A percentile compares a stretch with the other conserved stretches of the same genome.
These are phyloP conservation scores for Galleria mellonella DNA, from an alignment of 1,140 invertebrate species.

Conservation along the genomic window DNA sequence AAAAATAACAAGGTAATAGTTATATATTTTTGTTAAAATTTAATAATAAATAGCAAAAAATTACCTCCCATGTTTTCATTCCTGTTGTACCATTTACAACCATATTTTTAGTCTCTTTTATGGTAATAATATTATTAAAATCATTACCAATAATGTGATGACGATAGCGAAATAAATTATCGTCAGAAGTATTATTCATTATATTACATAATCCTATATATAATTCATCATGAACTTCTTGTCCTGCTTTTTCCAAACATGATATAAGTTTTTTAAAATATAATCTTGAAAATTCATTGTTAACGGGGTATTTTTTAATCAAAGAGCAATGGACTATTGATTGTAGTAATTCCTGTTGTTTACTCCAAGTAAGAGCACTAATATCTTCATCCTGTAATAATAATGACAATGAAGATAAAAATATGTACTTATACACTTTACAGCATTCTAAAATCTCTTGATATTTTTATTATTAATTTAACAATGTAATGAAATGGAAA, in stretches of 20 bases:
- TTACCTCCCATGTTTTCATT: slow-evolving; percentile 62
- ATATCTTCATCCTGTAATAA: slow-evolving; percentile 21
- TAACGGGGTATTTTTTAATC: slow-evolving; percentile 44
- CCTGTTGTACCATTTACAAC: slow-evolving; percentile 63
- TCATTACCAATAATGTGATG: slow-evolving; percentile 44
- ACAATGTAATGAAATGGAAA: too few species aligned
- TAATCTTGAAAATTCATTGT: slow-evolving; percentile 31
- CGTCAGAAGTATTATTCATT: slow-evolving; percentile 24
- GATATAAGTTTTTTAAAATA: slow-evolving; percentile 55
- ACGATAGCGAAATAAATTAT: slow-evolving; percentile 18
- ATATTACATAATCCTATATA: slow-evolving; percentile 38
- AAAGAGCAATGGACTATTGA: slow-evolving; percentile 31
- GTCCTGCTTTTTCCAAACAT: slow-evolving; percentile 29
- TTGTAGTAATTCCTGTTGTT: slow-evolving; percentile 37
- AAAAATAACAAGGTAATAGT: too few species aligned
- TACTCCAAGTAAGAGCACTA: slow-evolving; percentile 27
- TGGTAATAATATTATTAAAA: slow-evolving; percentile 35
- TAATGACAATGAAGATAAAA: too few species aligned
- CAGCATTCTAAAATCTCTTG: too few species aligned
- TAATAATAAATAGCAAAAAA: slow-evolving; percentile 7
- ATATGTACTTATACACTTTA: too few species aligned
- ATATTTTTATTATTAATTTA: too few species aligned
- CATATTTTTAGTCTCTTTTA: slow-evolving; percentile 60
- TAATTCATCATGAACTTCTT: slow-evolving; percentile 54
- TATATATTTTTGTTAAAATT: too few species aligned